Evolutionary conservation across 1,140 invertebrate species (phyloP), one percentile per base, ranked within the genome.

Genomic region (Eufriesea mexicana): DNA sequence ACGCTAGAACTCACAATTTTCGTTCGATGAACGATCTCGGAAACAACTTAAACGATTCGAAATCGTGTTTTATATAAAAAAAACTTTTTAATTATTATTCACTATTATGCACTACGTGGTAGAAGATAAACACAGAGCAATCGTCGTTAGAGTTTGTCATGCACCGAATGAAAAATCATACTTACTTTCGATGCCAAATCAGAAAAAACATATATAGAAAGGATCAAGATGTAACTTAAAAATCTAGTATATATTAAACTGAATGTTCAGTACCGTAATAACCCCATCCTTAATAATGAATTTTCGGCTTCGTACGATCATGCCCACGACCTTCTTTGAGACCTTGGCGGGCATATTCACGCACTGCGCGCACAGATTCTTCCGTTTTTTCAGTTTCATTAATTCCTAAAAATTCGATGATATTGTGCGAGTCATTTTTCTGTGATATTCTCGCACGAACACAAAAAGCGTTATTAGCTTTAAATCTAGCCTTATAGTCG

Each of bases 211-310:
- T 68, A 47, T 25, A 62, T 12, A 70, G 16, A 78, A 78, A 62
- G 59, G 28, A 70, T 71, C n/a, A 49, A 64, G 23, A 54, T 49
- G 45, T 59, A 54, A 78, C 81, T 77, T 78, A 77, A 83, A 78
- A 54, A 71, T 70, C 81, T 83, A 78, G 71, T 54, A 78, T 35
- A 55, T 83, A 83, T 83, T 83, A 83, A 83, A 83, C 66, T 70
- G 75, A 78, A 83, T 83, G 57, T 83, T 87, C 94, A 95, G 95
- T 95, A 97, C 96, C 92, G 96, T 96, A 90, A 97, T 96, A 83
- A 96, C 96, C 87, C 95, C 96, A 94, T 96, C 96, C 94, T 97
- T 97, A 88, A 95, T 95, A 88, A 97, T 96, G 90, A 96, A 95
- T 92, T 96, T 96, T 91, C 96, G 95, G 92, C 96, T 96, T 90